phyloP scores from a whole-genome alignment of 1,140 invertebrate genomes.

The Aphis gossypii region DNA sequence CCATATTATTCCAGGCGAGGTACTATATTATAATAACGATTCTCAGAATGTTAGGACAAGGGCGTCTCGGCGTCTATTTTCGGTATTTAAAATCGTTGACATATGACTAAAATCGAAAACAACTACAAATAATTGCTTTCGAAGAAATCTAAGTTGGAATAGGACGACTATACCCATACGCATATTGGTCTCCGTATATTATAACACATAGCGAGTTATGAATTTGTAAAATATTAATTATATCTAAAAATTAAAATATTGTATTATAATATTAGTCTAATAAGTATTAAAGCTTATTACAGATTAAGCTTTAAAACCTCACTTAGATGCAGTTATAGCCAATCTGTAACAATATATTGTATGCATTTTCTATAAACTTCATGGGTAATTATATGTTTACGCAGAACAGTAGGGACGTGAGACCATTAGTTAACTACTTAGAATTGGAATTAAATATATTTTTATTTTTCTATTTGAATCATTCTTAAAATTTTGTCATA shows the following conservation, averaged over 20 bases:
- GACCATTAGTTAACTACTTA: neutral
- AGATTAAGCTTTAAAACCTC: neutral
- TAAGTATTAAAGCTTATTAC: too few relatives aligned
- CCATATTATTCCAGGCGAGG: too few relatives aligned
- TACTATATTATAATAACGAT: neutral
- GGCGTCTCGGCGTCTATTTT: neutral
- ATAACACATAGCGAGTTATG: neutral
- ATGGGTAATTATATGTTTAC: neutral
- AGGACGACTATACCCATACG: neutral
- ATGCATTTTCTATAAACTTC: neutral
- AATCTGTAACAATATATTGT: neutral
- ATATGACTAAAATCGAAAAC: too few relatives aligned
- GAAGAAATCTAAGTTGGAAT: neutral
- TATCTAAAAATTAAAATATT: too few relatives aligned
- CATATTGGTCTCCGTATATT: neutral
- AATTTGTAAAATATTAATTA: neutral
- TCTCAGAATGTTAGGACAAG: neutral
- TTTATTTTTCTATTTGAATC: neutral
- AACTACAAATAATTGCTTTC: neutral
- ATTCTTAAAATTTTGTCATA: neutral
- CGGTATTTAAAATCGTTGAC: neutral
- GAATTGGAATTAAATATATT: neutral
- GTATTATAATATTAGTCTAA: too few relatives aligned
- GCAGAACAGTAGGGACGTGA: neutral
- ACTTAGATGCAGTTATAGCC: neutral